Base-by-base conservation (phyloP, 2,888 invertebrate genomes). In the Cephonodes hylas region DNA sequence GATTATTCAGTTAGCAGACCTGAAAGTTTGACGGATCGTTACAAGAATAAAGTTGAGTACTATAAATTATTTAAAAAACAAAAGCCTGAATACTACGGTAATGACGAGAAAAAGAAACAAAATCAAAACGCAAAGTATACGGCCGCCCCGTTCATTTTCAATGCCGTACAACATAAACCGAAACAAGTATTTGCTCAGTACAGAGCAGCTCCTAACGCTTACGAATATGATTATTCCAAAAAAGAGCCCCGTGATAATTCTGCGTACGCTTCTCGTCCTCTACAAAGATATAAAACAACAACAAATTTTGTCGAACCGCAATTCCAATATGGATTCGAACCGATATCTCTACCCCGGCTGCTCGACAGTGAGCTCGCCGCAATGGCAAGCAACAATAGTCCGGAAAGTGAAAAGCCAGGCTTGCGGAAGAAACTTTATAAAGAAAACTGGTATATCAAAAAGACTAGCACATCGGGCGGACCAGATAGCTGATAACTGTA, bases 271-370 rank as follows among this genome's bases (percentile, higher is more conserved):
- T 83, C 89, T n/a, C 81, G 80, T 4, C 85, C 87, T 2, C 75
- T 73, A 42, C 81, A 81, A 60, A 80, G 73, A 45, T 84, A 81
- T 61, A 85, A 77, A 63, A 76, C 71, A 61, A 86, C 81, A 70
- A 89, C 89, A 42, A 84, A 84, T 63, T 90, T 91, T 63, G 89
- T 91, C 42, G 91, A 91, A 68, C 93, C 93, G 0, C 91, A 89
- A 64, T 92, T 88, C 70, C 91, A 93, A 67, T 93, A 92, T 68
- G 93, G 93, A 7, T 93, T 93, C 72, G 90, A 91, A 66, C 92
- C 93, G 8, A 78, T 89, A 60, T 72, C 83, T 7, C 68, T 89
- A 65, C 89, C 91, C 42, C 77, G 77, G 61, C 73, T 89, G 23
- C 78, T 91, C 34, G 91, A 91, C 66, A 89, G 89, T 64, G 91